phyloP scores from a whole-genome alignment of 2,113 vertebrate species.

The Amia ocellicauda region DNA sequence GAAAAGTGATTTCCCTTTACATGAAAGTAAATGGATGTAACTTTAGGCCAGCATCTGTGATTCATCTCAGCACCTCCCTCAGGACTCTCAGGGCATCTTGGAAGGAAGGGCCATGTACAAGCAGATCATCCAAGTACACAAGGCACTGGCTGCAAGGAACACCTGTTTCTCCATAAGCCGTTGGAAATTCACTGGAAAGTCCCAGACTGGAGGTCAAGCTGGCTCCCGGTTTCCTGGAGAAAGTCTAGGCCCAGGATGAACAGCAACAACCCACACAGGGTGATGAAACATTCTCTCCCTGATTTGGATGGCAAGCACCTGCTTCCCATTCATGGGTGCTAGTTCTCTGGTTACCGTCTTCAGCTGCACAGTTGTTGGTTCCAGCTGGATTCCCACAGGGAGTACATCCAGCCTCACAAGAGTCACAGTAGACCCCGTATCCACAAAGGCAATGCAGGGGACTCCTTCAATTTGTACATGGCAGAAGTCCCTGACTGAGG shows the following conservation, averaged over 20 bases:
- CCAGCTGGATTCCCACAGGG: too few species aligned
- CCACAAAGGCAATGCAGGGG: too few species aligned
- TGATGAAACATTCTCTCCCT: not conserved
- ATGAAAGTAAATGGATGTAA: slow-evolving; percentile 15
- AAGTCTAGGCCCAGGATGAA: slow-evolving; percentile 6
- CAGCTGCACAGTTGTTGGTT: too few species aligned
- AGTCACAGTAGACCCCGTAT: too few species aligned
- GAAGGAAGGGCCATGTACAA: slow-evolving; percentile 3
- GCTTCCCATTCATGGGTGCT: not conserved
- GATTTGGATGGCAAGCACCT: not conserved
- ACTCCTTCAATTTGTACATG: too few species aligned
- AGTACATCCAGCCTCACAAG: too few species aligned
- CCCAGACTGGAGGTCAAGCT: not conserved
- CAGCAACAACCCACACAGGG: not conserved
- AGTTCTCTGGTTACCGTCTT: too few species aligned
- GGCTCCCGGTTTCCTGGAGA: not conserved
- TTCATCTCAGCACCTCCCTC: not conserved
- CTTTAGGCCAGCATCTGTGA: slow-evolving; percentile 9
- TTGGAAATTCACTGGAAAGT: not conserved
- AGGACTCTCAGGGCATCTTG: not conserved
- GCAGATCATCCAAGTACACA: slow-evolving; percentile 15
- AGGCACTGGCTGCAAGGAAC: slow-evolving; percentile 1
- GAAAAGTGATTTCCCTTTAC: not conserved
- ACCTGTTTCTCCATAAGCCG: not conserved
- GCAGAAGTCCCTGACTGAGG: too few species aligned